These are phyloP conservation scores for Blennius ocellaris DNA, from an alignment of 2,113 vertebrate species.

Conservation along the genomic window DNA sequence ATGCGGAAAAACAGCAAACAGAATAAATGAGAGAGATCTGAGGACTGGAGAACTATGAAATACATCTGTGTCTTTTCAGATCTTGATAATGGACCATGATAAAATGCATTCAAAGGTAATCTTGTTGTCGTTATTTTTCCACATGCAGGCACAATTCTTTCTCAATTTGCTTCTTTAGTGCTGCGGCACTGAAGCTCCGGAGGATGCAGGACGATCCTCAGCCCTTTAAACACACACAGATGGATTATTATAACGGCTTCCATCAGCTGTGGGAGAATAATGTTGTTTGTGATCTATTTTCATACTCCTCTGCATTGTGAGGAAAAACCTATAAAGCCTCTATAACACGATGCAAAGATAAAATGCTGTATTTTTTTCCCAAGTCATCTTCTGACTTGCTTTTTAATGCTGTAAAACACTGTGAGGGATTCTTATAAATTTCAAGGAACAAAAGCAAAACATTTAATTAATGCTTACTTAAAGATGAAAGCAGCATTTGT, in stretches of 20 bases:
- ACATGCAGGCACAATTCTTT: slow-evolving; percentile 8
- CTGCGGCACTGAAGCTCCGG: slow-evolving; percentile 2
- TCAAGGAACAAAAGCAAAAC: neutral
- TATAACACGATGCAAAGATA: neutral
- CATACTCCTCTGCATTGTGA: slow-evolving; percentile 2
- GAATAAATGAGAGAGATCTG: too few relatives aligned
- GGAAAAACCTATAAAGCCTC: neutral
- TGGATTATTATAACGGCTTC: slow-evolving; percentile 5
- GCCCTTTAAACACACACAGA: neutral
- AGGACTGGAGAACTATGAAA: too few relatives aligned
- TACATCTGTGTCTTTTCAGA: neutral
- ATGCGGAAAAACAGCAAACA: too few relatives aligned
- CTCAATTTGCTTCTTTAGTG: neutral
- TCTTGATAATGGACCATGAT: neutral
- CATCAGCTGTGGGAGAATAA: slow-evolving; percentile 4
- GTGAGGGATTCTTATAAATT: neutral
- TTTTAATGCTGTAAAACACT: too few relatives aligned
- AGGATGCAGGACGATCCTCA: slow-evolving; percentile 6
- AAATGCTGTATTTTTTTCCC: neutral
- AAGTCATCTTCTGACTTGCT: neutral
- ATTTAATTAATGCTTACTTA: neutral
- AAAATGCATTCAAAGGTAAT: neutral
- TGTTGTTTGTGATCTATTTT: neutral
- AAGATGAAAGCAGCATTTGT: neutral
- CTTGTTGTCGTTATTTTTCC: slow-evolving; percentile 17